Percentiles rank a stretch among this genome's conserved stretches.
These are phyloP conservation scores for Rhincodon typus DNA, from an alignment of 2,797 vertebrate species.

Conservation along the genomic window DNA sequence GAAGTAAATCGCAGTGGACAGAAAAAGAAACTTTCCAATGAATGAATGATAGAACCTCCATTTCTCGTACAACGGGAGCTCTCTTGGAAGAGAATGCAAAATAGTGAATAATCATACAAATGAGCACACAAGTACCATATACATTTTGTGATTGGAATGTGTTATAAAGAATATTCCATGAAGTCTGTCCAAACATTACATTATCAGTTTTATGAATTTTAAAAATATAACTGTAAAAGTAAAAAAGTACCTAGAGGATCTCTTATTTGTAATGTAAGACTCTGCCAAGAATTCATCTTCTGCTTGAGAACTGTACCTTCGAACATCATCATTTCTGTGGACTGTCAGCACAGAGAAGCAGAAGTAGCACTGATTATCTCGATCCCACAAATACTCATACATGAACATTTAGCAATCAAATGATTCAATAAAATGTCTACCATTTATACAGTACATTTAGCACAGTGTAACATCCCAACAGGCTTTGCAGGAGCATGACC, in stretches of 20 bases:
- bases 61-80: background rate
- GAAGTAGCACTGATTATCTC: conserved; percentile 17
- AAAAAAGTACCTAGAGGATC: conserved; percentile 53
- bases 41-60: background rate
- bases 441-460: background rate
- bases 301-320: conserved; percentile 53
- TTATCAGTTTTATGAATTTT: no score
- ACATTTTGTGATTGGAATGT: background rate
- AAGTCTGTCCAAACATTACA: no score
- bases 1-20: background rate
- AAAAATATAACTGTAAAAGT: conserved; percentile 20
- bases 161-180: background rate
- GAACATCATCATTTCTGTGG: conserved; percentile 60
- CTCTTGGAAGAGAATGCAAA: background rate
- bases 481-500: background rate
- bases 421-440: background rate
- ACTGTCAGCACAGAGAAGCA: conserved; percentile 48
- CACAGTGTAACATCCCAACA: background rate
- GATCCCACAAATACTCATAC: background rate
- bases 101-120: background rate
- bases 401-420: background rate
- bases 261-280: conserved; percentile 52
- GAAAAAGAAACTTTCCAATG: background rate
- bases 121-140: background rate
- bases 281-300: conserved; percentile 50